Evolutionary conservation across 2,888 invertebrate species (phyloP), one percentile per base, ranked within the genome.

Genomic region (Eupsilia transversa): DNA sequence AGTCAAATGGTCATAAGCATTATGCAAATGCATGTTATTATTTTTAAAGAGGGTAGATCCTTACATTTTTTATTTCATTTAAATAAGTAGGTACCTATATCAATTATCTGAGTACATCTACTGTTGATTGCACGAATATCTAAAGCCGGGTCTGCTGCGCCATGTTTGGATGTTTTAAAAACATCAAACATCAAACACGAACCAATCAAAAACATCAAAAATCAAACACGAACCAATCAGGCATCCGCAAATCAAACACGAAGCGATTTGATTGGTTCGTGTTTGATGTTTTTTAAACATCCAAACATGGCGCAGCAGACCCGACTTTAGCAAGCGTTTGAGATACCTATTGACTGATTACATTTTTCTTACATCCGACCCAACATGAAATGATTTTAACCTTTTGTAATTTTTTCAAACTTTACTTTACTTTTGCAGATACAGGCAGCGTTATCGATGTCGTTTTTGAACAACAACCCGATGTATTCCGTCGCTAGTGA

Each of bases 401-500:
- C 30, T 43, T 43, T 64, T 0, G 17, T 20, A 30, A 7, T 1
- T 17, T 12, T 30, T 60, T 60, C 0, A 59, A 72, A 30, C 30
- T 38, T 49, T 56, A 3, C 23, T 56, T 71, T 46, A 9, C 27
- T 57, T 74, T 89, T 89, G 67, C 85, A 94, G 93, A 76, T 91
- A 61, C 84, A 88, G 60, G 66, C 74, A 23, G 80, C 80, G 23
- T 65, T 79, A 67, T 86, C 91, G 2, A 91, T 92, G 87, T 87
- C 91, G 3, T 72, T 90, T 74, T 74, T 91, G 27, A 90, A 89
- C 74, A 89, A 77, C 20, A 81, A 86, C 73, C 86, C 85, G 30
- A 75, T 86, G 17, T 89, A 90, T 78, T 87, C 89, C 69, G 72
- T 90, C 70, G 89, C 90, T 43, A 88, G 82, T 69, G 89, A 88